Percentiles rank a stretch among this genome's conserved stretches.
These are phyloP conservation scores for Antennarius striatus DNA, from an alignment of 2,113 vertebrate genomes.

Conservation along the genomic window DNA sequence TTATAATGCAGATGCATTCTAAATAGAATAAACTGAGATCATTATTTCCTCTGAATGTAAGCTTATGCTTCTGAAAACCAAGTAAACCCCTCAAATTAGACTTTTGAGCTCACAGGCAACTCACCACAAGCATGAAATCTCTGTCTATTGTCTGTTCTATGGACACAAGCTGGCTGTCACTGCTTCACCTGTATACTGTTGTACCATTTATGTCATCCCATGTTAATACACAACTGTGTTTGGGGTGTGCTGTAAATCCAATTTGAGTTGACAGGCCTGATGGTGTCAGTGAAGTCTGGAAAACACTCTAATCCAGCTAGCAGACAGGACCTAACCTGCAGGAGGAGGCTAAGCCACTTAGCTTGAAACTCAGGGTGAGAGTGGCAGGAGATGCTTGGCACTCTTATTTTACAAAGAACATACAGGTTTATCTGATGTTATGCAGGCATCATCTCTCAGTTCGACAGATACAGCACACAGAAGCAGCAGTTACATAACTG, in stretches of 20 bases:
- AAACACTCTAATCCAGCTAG: conserved; percentile 60
- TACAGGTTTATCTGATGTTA: conserved; percentile 8
- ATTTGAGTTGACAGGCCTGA: conserved; percentile 24
- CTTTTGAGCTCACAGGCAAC: too few species aligned
- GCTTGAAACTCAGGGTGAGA: conserved; percentile 48
- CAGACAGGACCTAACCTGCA: conserved; percentile 53
- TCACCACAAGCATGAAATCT: background rate
- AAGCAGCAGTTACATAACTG: background rate
- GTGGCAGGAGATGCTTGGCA: conserved; percentile 34
- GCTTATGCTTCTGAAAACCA: too few species aligned
- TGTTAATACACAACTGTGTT: background rate
- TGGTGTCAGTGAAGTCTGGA: conserved; percentile 31
- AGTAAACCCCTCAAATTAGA: conserved; percentile 5
- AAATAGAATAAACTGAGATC: conserved; percentile 33
- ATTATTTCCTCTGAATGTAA: conserved; percentile 2
- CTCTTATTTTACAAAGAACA: conserved; percentile 18
- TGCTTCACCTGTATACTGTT: background rate
- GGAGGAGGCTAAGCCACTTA: conserved; percentile 69
- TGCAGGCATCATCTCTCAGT: conserved; percentile 5
- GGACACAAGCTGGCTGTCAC: background rate
- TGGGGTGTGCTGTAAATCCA: conserved; percentile 8
- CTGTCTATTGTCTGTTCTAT: background rate
- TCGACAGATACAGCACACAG: conserved; percentile 5
- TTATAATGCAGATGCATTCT: background rate
- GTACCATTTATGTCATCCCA: background rate